Conservation (phyloP, 2,888 invertebrate genomes). For the Noctua comes region DNA sequence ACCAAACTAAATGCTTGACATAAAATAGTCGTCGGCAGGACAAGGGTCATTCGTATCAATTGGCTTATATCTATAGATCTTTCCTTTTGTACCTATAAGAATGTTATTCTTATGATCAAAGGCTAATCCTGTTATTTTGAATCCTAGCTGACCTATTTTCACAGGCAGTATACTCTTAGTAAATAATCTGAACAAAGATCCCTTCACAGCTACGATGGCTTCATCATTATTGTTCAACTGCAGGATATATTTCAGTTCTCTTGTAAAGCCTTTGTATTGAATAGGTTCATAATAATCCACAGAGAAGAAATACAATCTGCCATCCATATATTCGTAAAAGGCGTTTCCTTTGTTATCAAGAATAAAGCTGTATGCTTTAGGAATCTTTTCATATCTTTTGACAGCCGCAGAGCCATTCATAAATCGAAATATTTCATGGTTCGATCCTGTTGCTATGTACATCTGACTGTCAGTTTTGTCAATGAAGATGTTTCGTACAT, state of each 20-base stretch:
- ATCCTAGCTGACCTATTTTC: slow-evolving; percentile 84
- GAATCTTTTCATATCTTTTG: slow-evolving; percentile 83
- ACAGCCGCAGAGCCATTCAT: slow-evolving; percentile 85
- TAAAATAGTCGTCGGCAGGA: slow-evolving; percentile 85
- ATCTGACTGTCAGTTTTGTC: slow-evolving; percentile 83
- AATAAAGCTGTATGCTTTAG: slow-evolving; percentile 85
- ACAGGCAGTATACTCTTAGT: slow-evolving; percentile 82
- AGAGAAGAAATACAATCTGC: slow-evolving; percentile 84
- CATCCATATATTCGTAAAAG: slow-evolving; percentile 86
- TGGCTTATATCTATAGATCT: slow-evolving; percentile 85
- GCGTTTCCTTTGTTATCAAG: slow-evolving; percentile 83
- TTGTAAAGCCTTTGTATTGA: slow-evolving; percentile 86
- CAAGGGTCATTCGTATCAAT: slow-evolving; percentile 83
- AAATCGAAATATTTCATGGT: slow-evolving; percentile 83
- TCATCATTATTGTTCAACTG: slow-evolving; percentile 83
- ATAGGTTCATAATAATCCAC: slow-evolving; percentile 83
- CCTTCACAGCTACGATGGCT: slow-evolving; percentile 84
- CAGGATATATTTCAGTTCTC: slow-evolving; percentile 84
- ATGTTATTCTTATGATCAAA: slow-evolving; percentile 85
- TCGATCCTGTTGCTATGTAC: slow-evolving; percentile 84
- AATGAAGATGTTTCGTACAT: slow-evolving; percentile 83
- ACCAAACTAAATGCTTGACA: slow-evolving; percentile 79
- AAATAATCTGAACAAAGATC: slow-evolving; percentile 79
- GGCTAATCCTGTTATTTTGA: slow-evolving; percentile 84
- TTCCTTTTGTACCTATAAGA: slow-evolving; percentile 85